Percentiles rank a stretch among this genome's conserved stretches.
These are phyloP conservation scores for Malurus melanocephalus DNA, from an alignment of 2,113 vertebrate genomes.

Conservation along the genomic window DNA sequence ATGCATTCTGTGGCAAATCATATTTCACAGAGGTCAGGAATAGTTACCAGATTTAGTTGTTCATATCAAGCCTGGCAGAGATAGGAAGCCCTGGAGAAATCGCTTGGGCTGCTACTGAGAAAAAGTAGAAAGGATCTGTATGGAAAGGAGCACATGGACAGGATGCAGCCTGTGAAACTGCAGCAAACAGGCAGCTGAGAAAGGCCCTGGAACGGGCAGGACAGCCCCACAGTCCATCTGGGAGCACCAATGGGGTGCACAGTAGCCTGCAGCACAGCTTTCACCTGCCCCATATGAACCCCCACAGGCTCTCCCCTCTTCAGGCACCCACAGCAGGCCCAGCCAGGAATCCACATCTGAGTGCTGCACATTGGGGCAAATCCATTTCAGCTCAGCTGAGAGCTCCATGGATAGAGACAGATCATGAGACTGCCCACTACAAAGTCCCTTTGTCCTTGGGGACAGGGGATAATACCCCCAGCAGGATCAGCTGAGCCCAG, in stretches of 20 bases:
- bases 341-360: neutral
- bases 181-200: neutral
- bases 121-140: neutral
- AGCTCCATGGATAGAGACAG: neutral
- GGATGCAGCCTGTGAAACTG: neutral
- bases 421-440: neutral
- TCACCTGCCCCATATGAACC: accelerated
- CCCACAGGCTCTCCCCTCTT: neutral
- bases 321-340: neutral
- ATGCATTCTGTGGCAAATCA: neutral
- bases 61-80: neutral
- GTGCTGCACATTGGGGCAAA: neutral
- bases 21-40: neutral
- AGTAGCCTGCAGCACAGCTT: accelerated
- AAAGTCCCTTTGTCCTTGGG: neutral
- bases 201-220: neutral
- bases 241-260: accelerated
- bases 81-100: neutral
- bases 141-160: neutral
- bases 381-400: neutral
- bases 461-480: neutral
- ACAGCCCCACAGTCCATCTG: accelerated
- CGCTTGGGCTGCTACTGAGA: neutral
- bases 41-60: neutral
- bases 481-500: neutral